phyloP scores from a whole-genome alignment of 2,113 vertebrate species.

The Morphnarchus princeps region DNA sequence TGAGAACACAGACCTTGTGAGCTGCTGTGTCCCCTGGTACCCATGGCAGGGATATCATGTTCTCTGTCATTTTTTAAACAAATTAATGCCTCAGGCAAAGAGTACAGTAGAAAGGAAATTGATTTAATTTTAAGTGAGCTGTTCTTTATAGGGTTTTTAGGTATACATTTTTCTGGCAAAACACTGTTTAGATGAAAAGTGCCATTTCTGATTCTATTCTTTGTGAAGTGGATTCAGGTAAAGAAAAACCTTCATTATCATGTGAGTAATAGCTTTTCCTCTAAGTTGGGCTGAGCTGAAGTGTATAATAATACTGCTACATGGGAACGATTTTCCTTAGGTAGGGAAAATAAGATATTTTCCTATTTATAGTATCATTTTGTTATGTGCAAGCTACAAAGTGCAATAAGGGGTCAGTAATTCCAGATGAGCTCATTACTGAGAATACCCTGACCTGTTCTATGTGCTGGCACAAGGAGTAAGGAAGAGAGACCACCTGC shows the following conservation, averaged over 20 bases:
- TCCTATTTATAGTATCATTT: background rate
- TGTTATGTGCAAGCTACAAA: background rate
- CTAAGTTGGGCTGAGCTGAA: background rate
- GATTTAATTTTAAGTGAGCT: slow-evolving; percentile 27
- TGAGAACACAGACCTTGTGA: background rate
- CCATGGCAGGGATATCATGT: background rate
- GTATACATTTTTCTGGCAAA: background rate
- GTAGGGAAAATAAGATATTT: background rate
- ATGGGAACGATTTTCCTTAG: background rate
- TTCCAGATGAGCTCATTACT: background rate
- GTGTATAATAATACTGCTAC: background rate
- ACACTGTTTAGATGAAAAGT: slow-evolving; percentile 23
- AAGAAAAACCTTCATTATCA: slow-evolving; percentile 22
- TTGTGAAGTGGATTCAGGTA: slow-evolving; percentile 27
- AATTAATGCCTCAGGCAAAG: background rate
- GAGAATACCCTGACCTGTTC: background rate
- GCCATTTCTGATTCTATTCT: slow-evolving; percentile 23
- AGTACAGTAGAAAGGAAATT: background rate
- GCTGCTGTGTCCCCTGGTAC: background rate
- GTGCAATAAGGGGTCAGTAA: background rate
- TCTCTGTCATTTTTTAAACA: background rate
- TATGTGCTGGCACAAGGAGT: background rate
- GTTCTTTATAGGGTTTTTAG: background rate
- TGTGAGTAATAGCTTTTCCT: slow-evolving; percentile 7
- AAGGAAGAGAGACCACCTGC: background rate